Percentiles rank a stretch among this genome's conserved stretches.
Evolutionary conservation across 1,140 invertebrate genomes (phyloP).

Genomic region (Pachypeltis micranthus): DNA sequence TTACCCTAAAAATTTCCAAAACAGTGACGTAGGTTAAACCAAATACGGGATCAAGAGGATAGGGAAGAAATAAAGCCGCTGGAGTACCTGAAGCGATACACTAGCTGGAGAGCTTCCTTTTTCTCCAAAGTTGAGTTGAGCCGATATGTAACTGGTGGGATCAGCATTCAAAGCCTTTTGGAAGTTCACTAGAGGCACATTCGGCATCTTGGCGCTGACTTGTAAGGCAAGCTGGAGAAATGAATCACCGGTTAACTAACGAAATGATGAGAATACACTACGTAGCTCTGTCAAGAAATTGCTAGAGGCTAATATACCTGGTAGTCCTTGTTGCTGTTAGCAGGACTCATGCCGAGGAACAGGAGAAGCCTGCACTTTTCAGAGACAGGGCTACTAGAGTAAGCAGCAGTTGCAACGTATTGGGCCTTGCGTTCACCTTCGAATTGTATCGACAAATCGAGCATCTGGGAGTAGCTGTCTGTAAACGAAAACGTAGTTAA

Average conservation of each 20-base stretch:
- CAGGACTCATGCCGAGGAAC: constrained; percentile 34
- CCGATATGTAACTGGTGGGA: constrained; percentile 36
- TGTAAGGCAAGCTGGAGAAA: background rate
- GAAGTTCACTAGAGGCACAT: constrained; percentile 39
- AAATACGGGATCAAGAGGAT: background rate
- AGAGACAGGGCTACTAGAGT: constrained; percentile 40
- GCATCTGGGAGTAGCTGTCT: constrained; percentile 35
- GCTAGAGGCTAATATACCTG: background rate
- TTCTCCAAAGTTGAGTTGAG: constrained; percentile 38
- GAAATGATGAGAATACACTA: background rate
- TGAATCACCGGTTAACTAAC: background rate
- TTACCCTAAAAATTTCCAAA: constrained; percentile 30
- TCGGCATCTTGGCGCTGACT: constrained; percentile 28
- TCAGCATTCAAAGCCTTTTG: constrained; percentile 40
- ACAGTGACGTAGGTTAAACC: constrained; percentile 18
- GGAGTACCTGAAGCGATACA: constrained; percentile 32
- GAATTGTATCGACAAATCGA: constrained; percentile 41
- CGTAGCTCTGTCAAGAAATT: background rate
- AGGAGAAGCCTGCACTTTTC: constrained; percentile 37
- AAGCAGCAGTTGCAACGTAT: constrained; percentile 39
- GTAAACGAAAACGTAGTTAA: no score
- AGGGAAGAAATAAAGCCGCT: constrained; percentile 10
- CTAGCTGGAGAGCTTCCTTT: constrained; percentile 26
- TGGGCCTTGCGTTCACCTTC: constrained; percentile 36
- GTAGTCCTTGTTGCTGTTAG: constrained; percentile 21